A percentile compares a stretch with the other conserved stretches of the same genome.
Evolutionary conservation across 1,140 invertebrate species (phyloP).

Genomic region (Formica selysi): DNA sequence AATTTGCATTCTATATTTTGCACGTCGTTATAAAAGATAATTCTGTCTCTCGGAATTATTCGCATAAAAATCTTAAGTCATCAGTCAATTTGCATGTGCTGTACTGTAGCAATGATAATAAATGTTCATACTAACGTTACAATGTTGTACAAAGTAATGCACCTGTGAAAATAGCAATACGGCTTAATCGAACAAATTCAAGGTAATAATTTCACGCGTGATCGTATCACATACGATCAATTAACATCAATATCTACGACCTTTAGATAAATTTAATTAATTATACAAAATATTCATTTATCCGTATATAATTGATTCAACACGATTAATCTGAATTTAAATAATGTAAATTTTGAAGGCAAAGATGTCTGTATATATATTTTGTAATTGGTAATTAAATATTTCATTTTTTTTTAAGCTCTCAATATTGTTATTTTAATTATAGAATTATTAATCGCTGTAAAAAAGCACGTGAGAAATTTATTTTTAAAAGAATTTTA

Average conservation of each 20-base stretch:
- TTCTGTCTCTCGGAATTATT: background rate
- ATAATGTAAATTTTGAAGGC: background rate
- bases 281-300: background rate
- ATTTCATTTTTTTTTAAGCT: too few relatives aligned
- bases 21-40: constrained; percentile 11
- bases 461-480: too few relatives aligned
- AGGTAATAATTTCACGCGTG: background rate
- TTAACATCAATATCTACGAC: background rate
- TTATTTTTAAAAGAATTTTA: too few relatives aligned
- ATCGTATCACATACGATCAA: too few relatives aligned
- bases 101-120: background rate
- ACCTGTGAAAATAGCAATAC: constrained; percentile 15
- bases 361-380: background rate
- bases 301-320: background rate
- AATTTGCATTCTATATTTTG: background rate
- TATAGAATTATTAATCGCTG: too few relatives aligned
- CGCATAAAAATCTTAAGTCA: background rate
- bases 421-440: too few relatives aligned
- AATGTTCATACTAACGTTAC: background rate
- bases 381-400: too few relatives aligned
- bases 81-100: background rate
- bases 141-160: background rate
- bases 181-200: background rate
- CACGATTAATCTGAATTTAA: too few relatives aligned
- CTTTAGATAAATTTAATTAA: background rate